phyloP scores from a whole-genome alignment of 2,797 vertebrate genomes.

The Borostomias antarcticus region DNA sequence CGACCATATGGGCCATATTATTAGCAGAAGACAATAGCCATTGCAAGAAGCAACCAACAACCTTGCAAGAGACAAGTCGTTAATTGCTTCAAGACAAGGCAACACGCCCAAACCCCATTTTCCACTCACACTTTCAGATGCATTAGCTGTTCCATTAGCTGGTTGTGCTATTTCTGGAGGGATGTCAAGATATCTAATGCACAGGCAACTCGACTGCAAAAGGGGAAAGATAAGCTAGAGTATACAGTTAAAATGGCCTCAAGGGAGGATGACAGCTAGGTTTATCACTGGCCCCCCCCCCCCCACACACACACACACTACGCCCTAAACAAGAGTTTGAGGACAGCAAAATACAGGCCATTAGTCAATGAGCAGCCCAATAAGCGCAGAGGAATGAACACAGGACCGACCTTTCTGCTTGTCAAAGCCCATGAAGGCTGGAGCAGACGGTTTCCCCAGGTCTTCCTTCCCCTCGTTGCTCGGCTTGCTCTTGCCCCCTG shows the following conservation, averaged over 20 bases:
- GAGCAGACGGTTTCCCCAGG: conserved; percentile 54
- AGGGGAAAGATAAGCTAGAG: neutral
- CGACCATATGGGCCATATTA: conserved; percentile 9
- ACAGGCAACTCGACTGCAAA: conserved; percentile 5
- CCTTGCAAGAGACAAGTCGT: conserved; percentile 5
- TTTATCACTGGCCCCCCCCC: too few relatives aligned
- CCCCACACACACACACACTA: neutral
- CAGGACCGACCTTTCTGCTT: conserved; percentile 89
- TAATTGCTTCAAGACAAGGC: conserved; percentile 15
- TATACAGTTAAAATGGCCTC: neutral
- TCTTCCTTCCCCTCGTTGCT: conserved; percentile 61
- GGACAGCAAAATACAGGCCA: conserved; percentile 18
- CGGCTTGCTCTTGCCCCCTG: conserved; percentile 51
- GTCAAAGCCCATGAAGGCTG: conserved; percentile 75
- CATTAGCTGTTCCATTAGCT: conserved; percentile 43
- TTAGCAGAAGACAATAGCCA: conserved; percentile 13
- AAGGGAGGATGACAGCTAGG: neutral
- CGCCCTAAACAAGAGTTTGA: neutral
- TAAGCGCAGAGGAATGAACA: neutral
- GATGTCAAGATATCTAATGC: neutral
- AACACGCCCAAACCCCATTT: conserved; percentile 6
- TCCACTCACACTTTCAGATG: conserved; percentile 14
- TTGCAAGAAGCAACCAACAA: too few relatives aligned
- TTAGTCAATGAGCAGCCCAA: neutral
- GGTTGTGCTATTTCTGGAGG: conserved; percentile 34